Evolutionary conservation across 2,797 vertebrate species (phyloP), one percentile per base, ranked within the genome.

Genomic region (Lepus oiostolus): DNA sequence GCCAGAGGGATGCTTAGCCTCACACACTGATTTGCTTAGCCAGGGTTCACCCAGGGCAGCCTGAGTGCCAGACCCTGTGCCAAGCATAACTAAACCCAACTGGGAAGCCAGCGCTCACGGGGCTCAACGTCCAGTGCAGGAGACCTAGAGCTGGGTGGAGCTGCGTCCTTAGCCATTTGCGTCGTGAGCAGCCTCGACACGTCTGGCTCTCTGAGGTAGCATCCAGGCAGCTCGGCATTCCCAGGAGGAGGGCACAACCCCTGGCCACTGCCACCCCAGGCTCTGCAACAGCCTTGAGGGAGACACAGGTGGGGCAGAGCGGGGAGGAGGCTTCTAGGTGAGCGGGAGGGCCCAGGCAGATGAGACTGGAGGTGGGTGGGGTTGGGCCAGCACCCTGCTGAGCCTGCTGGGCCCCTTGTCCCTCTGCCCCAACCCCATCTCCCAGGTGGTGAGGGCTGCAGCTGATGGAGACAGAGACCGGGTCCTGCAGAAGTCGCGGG

Each of bases 401-500:
- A 58, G 30, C 54, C 17, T 30, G 8, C 38, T 12, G 7, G 17
- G 19, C 19, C 80, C 70, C 24, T 9, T 77, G 72, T 22, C 79
- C 42, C 65, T 89, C 32, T 85, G 24, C 21, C 70, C n/a, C 30
- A 35, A 11, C 35, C 62, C 76, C 17, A 0, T 80, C n/a, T 91
- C 1, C 22, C 68, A 99, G 99, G 99, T 99, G 94, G 98, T 99
- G 89, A 98, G 99, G 30, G 99, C 99, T 0, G 99, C 99, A 0
- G 99, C 99, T 0, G 96, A 99, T 0, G 98, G 99, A 0, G 98
- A 99, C 98, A 96, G 98, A 92, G 98, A 96, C 4, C 98, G 97
- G 1, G 99, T 99, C 93, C 98, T 99, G 1, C 98, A 98, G 94
- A 99, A 99, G 97, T 99, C 99, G 1, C 98, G 94, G 82, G 99